Percentiles rank a stretch among this genome's conserved stretches.
Evolutionary conservation across 2,888 invertebrate genomes (phyloP).

Genomic region (Xestia ashworthii): DNA sequence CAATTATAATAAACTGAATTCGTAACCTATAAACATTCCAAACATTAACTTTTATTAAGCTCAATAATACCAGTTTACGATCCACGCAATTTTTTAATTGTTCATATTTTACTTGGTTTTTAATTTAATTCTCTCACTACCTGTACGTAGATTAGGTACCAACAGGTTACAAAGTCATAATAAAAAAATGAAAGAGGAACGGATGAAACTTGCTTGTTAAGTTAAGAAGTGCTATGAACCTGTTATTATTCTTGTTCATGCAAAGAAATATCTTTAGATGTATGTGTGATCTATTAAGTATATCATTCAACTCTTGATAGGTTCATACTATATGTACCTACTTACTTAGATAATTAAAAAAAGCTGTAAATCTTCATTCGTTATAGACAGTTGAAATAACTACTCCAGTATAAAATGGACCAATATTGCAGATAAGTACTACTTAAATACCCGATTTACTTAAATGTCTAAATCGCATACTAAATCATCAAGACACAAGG

Average conservation of each 20-base stretch:
- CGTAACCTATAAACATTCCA: neutral
- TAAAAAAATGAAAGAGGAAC: constrained; percentile 14
- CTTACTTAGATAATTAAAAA: neutral
- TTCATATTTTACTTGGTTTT: neutral
- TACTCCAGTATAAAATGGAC: neutral
- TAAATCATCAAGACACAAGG: constrained; percentile 51
- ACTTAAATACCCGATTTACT: neutral
- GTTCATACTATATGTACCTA: neutral
- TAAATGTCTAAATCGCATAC: constrained; percentile 28
- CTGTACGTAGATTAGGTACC: neutral
- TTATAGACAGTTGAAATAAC: neutral
- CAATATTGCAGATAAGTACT: neutral
- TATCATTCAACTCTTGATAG: neutral
- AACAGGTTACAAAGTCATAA: constrained; percentile 15
- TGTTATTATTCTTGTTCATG: constrained; percentile 1
- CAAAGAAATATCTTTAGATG: neutral
- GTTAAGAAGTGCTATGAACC: constrained; percentile 5
- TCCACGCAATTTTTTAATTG: constrained; percentile 9
- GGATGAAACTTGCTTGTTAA: constrained; percentile 11
- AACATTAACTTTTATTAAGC: constrained; percentile 1
- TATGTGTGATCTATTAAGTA: neutral
- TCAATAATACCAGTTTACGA: constrained; percentile 3
- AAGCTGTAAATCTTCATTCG: neutral
- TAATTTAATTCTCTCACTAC: neutral
- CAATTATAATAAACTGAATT: neutral